Conservation (phyloP, 2,888 invertebrate species). For the Candidula unifasciata region DNA sequence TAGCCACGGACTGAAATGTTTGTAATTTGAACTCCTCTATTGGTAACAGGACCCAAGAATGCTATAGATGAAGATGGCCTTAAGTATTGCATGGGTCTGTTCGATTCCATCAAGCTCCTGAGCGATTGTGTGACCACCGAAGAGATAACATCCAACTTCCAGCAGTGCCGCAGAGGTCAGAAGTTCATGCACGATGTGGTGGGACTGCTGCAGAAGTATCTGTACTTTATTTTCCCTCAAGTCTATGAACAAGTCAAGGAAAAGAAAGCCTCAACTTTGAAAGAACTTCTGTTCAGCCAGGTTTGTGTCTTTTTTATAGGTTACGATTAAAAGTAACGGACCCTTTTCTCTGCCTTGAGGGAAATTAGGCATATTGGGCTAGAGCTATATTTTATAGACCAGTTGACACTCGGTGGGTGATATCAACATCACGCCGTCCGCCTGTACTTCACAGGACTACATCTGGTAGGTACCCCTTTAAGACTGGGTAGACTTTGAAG, state of each 20-base stretch:
- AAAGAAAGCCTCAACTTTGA: slow-evolving; percentile 60
- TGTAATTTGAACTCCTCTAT: too few species aligned
- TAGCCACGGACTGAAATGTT: too few species aligned
- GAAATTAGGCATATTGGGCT: too few species aligned
- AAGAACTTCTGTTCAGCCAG: slow-evolving; percentile 65
- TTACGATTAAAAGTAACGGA: too few species aligned
- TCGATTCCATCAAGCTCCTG: slow-evolving; percentile 60
- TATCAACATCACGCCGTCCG: too few species aligned
- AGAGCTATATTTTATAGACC: too few species aligned
- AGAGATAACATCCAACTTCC: slow-evolving; percentile 63
- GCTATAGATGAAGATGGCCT: slow-evolving; percentile 22
- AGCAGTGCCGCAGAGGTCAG: slow-evolving; percentile 67
- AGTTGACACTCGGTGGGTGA: too few species aligned
- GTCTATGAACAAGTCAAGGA: slow-evolving; percentile 60
- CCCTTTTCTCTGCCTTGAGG: too few species aligned
- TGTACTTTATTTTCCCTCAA: slow-evolving; percentile 61
- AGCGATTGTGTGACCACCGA: slow-evolving; percentile 62
- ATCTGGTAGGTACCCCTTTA: too few species aligned
- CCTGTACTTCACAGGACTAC: too few species aligned
- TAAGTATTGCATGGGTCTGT: slow-evolving; percentile 58
- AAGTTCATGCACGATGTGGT: slow-evolving; percentile 64
- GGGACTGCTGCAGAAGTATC: slow-evolving; percentile 68
- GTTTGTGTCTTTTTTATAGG: slow-evolving; percentile 50
- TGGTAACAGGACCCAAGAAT: not conserved
- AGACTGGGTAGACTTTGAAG: too few species aligned